Base-by-base conservation (phyloP, 2,113 vertebrate genomes). In the Syngnathus scovelli region DNA sequence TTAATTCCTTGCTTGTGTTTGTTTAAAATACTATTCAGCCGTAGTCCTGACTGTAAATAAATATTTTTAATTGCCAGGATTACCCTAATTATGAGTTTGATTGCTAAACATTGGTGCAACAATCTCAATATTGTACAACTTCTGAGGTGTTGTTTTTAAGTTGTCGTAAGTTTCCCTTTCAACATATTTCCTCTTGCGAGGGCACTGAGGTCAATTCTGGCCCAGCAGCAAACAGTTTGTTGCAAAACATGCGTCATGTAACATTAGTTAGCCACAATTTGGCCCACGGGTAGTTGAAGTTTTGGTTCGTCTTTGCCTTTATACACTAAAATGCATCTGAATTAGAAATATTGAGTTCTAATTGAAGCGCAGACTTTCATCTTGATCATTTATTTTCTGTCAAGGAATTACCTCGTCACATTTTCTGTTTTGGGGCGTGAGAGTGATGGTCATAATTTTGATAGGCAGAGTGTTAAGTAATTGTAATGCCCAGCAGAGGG, bases 401-500 rank as follows among this genome's bases (percentile, higher is more conserved):
- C 27, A 27, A 46, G 44, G 44, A 48, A 48, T 48, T 18, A 48
- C 15, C 44, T 48, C 44, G 4, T 13, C 27, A 33, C 27, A 33
- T 46, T 46, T 15, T 46, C 3, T 46, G 44, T 8, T 46, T 23
- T 33, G 43, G 36, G 15, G 9, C 8, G 49, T 21, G 49, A 52
- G 19, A 52, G 19, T 10, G 19, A 21, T 52, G 46, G 2, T 18
- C 6, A 13, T 43, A 9, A 43, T 2, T 49, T 19, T 19, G 16
- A 16, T 49, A 6, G 46, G 16, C 46, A 49, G 46, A 48, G 46
- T 19, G 16, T 49, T 7, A 8, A 52, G 7, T 52, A 52, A 2
- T n/a, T 21, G 0, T n/a, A 10, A n/a, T 21, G 8, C 23, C 72
- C 72, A 75, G 59, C 74, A 78, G 68, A 71, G 67, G 39, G 69